Evolutionary conservation across 2,888 invertebrate species (phyloP), one percentile per base, ranked within the genome.

Genomic region (Scotopteryx bipunctaria): DNA sequence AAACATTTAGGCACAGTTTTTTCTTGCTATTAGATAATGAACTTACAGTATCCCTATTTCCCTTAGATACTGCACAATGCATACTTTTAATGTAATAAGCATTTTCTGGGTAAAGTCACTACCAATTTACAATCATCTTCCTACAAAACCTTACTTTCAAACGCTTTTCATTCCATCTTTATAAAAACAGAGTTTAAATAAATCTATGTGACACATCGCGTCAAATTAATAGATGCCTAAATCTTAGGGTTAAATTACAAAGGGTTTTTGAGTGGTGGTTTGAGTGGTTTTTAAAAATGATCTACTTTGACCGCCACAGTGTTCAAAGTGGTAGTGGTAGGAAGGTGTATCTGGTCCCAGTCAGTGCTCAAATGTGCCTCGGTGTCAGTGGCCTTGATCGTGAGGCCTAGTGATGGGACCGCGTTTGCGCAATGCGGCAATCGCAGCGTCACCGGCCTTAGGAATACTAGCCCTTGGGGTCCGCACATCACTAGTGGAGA

Each of bases 401-500:
- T 94, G 61, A 95, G 92, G 50, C 95, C 94, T 71, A 95, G 89
- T 41, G 95, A 95, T 23, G 95, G 93, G 55, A 95, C 93, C 42
- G 94, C 94, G 78, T 95, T 95, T 64, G 94, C 94, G 81, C 94
- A 95, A 81, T 95, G 98, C 61, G 98, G 98, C 76, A 98, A 94
- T 64, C 96, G 94, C 46, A 98, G 92, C 70, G 98, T 97, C 72
- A 98, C 97, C 42, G 98, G 97, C 77, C 94, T 93, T 54, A 94
- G 88, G 90, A 98, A 98, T 82, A 95, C 94, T 64, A 98, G 93
- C 63, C 98, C 95, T 89, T 97, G 97, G 15, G 98, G 98, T 56
- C 98, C 98, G 91, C 98, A 98, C 96, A 98, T 97, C 74, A 98
- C 98, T 72, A 98, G 92, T 54, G 98, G 98, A 71, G 97, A 97